Percentiles rank a stretch among this genome's conserved stretches.
Conservation (phyloP, 2,797 vertebrate genomes). For the Pantherophis vulpinus region DNA sequence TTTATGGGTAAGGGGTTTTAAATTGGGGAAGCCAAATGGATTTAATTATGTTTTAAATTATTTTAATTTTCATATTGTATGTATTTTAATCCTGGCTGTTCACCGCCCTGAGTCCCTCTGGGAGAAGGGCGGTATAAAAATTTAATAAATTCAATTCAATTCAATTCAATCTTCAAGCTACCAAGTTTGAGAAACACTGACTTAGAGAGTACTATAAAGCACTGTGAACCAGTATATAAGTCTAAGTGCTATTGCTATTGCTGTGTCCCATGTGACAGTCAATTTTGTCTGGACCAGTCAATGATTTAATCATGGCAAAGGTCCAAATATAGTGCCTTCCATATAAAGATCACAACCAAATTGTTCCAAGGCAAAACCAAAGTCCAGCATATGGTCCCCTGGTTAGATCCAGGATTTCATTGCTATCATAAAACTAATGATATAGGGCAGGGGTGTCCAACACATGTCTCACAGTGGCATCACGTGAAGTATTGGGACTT, state of each 20-base stretch:
- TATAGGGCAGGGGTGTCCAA: background rate
- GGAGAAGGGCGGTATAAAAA: too few species aligned
- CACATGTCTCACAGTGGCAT: accelerated
- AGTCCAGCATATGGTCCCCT: background rate
- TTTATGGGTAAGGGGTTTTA: too few species aligned
- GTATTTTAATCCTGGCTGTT: too few species aligned
- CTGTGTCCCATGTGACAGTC: background rate
- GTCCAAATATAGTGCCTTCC: background rate
- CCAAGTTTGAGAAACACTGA: too few species aligned
- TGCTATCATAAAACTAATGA: background rate
- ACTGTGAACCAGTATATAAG: background rate
- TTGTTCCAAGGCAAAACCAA: background rate
- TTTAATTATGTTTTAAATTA: too few species aligned
- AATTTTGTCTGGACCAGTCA: background rate
- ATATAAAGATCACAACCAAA: background rate
- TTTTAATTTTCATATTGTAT: too few species aligned
- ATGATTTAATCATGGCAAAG: background rate
- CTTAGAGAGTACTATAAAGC: too few species aligned
- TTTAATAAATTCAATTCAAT: too few species aligned
- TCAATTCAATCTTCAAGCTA: too few species aligned
- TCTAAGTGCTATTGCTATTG: background rate
- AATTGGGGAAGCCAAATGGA: too few species aligned
- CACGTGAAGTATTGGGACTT: accelerated
- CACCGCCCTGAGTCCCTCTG: too few species aligned
- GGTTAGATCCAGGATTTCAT: background rate